Conservation (phyloP, 53 echinoderm and acorn worm species). For the Actinopyga echinites region DNA sequence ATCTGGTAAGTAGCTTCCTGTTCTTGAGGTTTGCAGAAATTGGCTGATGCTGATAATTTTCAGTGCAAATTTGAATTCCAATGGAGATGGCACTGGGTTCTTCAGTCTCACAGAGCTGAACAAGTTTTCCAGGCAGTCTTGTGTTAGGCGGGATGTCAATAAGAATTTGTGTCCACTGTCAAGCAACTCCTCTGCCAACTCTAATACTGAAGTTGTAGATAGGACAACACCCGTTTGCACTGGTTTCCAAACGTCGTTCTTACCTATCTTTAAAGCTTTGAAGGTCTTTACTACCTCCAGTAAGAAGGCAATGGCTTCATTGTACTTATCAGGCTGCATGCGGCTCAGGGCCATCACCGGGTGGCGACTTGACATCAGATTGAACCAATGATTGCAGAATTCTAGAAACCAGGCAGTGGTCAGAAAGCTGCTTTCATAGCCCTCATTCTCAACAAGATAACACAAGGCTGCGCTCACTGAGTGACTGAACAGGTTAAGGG, state of each 20-base stretch:
- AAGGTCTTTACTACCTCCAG: constrained; percentile 31
- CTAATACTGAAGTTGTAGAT: constrained; percentile 47
- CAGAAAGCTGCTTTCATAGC: neutral
- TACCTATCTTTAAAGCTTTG: constrained; percentile 9
- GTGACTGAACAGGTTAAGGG: constrained; percentile 53
- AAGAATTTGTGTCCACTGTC: constrained; percentile 51
- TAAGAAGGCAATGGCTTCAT: constrained; percentile 39
- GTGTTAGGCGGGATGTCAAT: constrained; percentile 45
- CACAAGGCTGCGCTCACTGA: constrained; percentile 26
- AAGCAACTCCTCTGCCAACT: constrained; percentile 52
- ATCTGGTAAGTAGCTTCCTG: constrained; percentile 53
- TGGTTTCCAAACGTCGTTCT: constrained; percentile 57
- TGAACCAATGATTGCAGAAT: neutral
- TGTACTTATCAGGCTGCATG: constrained; percentile 42
- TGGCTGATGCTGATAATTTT: constrained; percentile 62
- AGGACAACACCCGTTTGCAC: constrained; percentile 57
- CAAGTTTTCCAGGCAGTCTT: constrained; percentile 61
- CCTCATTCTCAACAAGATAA: constrained; percentile 49
- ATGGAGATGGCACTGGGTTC: constrained; percentile 58
- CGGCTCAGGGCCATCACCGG: constrained; percentile 24
- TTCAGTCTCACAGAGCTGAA: constrained; percentile 48
- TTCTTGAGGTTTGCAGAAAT: constrained; percentile 39
- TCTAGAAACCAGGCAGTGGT: constrained; percentile 32
- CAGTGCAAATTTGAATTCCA: constrained; percentile 46
- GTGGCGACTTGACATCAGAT: constrained; percentile 20